Base-by-base conservation (phyloP, 2,888 invertebrate species). In the Synanthedon formicaeformis region DNA sequence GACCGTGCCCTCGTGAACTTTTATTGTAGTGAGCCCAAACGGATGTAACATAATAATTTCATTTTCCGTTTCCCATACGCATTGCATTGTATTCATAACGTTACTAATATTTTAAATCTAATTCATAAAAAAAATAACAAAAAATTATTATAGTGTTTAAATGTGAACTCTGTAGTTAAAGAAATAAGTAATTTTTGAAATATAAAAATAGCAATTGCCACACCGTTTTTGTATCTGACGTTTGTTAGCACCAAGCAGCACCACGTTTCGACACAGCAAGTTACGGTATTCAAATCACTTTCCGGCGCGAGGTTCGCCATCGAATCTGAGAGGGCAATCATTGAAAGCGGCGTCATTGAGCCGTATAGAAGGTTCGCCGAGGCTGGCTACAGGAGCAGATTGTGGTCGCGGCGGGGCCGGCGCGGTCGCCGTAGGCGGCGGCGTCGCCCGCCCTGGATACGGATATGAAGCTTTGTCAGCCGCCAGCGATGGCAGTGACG, bases 241-340 rank as follows among this genome's bases (percentile, higher is more conserved):
- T 23, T 6, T 34, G 34, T 34, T 10, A 34, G 34, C 52, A 65
- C 67, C 75, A 77, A 64, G 59, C 78, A 61, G 67, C 84, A 84
- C 75, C 82, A 86, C 86, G 86, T 86, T 86, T 74, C 84, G 86
- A 66, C 86, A 84, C 80, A 78, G 83, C 73, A 86, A 84, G 65
- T 69, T 85, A 65, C 83, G 84, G 72, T 85, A 85, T 56, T 82
- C 85, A 57, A 85, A 81, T 58, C 83, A 80, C 67, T 78, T 75
- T 55, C 73, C 82, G 56, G 64, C 78, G 48, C 73, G 73, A 58
- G 75, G 76, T 60, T 82, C 83, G 55, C 79, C 81, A 66, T 73
- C 77, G 62, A 79, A 73, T 61, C 68, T 70, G 53, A 73, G 82
- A 59, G 79, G 78, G 53, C 82, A 78, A 64, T 72, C 78, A 52